Evolutionary conservation across 2,113 vertebrate species (phyloP).

Genomic region (Meriones unguiculatus): DNA sequence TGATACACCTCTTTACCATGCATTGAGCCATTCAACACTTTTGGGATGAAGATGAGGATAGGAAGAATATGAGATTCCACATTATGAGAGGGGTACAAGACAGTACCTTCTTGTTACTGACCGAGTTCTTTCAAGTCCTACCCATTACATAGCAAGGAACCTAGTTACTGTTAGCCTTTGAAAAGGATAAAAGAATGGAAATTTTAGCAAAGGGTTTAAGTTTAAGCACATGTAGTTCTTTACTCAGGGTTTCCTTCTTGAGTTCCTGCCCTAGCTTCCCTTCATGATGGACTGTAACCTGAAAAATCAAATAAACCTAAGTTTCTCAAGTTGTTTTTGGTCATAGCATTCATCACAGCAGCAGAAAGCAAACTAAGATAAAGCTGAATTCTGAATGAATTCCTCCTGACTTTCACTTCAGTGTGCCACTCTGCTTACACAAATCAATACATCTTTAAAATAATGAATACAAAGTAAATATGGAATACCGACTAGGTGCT

Average conservation of each 20-base stretch:
- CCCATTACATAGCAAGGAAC: background rate
- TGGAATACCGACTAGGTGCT: background rate
- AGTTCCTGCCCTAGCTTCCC: background rate
- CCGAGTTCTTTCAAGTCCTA: background rate
- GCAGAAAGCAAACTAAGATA: background rate
- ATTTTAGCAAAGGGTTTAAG: constrained; percentile 31
- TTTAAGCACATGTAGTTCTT: background rate
- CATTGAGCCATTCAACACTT: constrained; percentile 44
- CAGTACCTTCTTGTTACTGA: background rate
- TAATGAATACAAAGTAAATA: background rate
- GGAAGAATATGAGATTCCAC: constrained; percentile 8
- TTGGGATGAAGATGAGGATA: background rate
- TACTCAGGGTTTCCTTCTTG: background rate
- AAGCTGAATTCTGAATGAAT: background rate
- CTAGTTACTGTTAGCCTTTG: background rate
- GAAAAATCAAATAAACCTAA: background rate
- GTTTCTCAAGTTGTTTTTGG: background rate
- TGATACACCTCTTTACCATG: background rate
- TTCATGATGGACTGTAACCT: background rate
- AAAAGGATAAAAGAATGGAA: constrained; percentile 38
- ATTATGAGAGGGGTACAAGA: background rate
- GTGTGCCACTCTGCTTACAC: background rate
- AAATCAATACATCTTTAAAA: background rate
- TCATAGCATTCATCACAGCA: background rate
- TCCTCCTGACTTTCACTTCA: background rate